Evolutionary conservation across 2,113 vertebrate genomes (phyloP).

Genomic region (Peromyscus polionotus): DNA sequence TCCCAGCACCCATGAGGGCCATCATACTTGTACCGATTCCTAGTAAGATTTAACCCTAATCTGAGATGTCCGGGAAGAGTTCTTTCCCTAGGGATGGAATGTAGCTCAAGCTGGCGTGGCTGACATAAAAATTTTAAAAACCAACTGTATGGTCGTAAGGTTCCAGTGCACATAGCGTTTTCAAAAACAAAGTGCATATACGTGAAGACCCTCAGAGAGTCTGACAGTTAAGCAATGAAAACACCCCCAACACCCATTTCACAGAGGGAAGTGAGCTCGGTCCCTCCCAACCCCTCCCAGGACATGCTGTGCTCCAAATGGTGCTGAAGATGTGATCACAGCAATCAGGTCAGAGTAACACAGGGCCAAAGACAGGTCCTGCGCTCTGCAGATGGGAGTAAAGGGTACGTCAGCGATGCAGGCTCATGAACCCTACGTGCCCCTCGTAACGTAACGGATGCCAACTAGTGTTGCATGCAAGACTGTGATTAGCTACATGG

Average conservation of each 20-base stretch:
- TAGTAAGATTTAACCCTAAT: neutral
- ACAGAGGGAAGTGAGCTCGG: neutral
- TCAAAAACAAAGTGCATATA: constrained; percentile 23
- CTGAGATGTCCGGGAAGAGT: neutral
- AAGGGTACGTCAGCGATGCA: neutral
- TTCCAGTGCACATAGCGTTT: constrained; percentile 1
- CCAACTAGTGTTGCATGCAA: neutral
- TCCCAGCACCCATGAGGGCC: neutral
- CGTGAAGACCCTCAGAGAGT: neutral
- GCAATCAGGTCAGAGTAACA: neutral
- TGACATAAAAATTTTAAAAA: neutral
- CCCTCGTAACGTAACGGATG: neutral
- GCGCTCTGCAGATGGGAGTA: neutral
- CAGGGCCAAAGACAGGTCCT: neutral
- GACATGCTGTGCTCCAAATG: neutral
- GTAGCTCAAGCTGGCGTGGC: neutral
- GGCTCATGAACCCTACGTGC: neutral
- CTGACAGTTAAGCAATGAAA: constrained; percentile 32
- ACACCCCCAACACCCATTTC: neutral
- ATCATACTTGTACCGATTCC: neutral
- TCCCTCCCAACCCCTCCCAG: neutral
- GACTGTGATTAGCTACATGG: neutral
- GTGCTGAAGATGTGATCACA: neutral
- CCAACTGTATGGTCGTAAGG: neutral
- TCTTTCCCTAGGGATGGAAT: constrained; percentile 1